These are phyloP conservation scores for Hermaeophaga mercurialis DNA, from an alignment of 2,888 invertebrate genomes.

Conservation along the genomic window DNA sequence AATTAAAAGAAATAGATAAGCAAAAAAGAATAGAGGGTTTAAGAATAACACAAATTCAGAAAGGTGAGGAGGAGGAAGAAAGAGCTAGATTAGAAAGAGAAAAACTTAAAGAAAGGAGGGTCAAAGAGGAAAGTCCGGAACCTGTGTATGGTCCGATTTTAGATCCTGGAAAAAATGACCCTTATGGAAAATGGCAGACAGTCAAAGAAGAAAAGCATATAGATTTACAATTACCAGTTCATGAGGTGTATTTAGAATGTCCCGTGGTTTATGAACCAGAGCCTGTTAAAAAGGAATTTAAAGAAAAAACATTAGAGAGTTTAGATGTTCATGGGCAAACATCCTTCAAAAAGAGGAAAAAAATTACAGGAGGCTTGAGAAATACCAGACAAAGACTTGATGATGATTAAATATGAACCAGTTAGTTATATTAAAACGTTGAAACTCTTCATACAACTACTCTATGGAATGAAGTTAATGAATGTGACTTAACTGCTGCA, in stretches of 20 bases:
- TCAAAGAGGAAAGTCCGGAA: slow-evolving; percentile 48
- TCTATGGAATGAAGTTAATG: too few species aligned
- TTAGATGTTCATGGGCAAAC: slow-evolving; percentile 60
- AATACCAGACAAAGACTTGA: slow-evolving; percentile 69
- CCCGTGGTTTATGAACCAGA: slow-evolving; percentile 55
- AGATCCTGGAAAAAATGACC: slow-evolving; percentile 66
- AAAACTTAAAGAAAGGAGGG: slow-evolving; percentile 55
- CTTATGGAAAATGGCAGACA: slow-evolving; percentile 79
- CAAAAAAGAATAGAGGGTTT: slow-evolving; percentile 41
- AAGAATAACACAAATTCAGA: slow-evolving; percentile 35
- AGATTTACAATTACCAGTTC: slow-evolving; percentile 74
- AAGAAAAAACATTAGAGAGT: slow-evolving; percentile 65
- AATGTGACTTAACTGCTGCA: too few species aligned
- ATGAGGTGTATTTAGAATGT: slow-evolving; percentile 43
- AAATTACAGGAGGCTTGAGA: slow-evolving; percentile 61
- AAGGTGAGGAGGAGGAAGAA: slow-evolving; percentile 61
- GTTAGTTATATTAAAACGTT: too few species aligned
- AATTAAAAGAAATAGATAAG: slow-evolving; percentile 52
- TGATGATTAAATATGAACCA: slow-evolving; percentile 62
- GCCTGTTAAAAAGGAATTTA: slow-evolving; percentile 62
- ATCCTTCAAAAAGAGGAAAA: slow-evolving; percentile 73
- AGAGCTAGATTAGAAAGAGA: slow-evolving; percentile 59
- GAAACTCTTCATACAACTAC: too few species aligned
- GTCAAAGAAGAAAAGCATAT: slow-evolving; percentile 63
- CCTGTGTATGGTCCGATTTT: slow-evolving; percentile 61